A percentile compares a stretch with the other conserved stretches of the same genome.
These are phyloP conservation scores for Ctenopoma multispine DNA, from an alignment of 2,797 vertebrate genomes.

Conservation along the genomic window DNA sequence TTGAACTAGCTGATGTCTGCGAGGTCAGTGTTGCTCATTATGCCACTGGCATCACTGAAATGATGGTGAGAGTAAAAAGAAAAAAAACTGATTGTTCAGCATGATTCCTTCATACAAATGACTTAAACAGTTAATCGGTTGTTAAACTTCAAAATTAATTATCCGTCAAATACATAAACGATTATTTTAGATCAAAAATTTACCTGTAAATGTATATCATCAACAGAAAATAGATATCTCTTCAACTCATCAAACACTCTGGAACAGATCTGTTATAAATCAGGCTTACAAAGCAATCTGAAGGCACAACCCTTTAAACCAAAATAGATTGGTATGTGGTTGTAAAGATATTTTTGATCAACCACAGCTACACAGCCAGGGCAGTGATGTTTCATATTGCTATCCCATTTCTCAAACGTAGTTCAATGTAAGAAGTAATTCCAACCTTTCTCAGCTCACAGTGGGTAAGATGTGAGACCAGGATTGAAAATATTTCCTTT, in stretches of 20 bases:
- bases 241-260: neutral
- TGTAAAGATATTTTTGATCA: constrained; percentile 14
- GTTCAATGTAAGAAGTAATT: no score
- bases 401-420: neutral
- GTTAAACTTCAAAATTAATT: neutral
- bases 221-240: no score
- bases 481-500: no score
- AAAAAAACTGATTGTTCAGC: no score
- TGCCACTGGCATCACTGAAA: constrained; percentile 15
- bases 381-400: neutral
- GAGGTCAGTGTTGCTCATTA: constrained; percentile 33
- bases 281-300: neutral
- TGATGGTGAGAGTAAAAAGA: neutral
- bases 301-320: neutral
- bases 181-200: no score
- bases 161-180: neutral
- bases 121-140: neutral
- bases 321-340: constrained; percentile 17
- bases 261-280: neutral
- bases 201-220: no score
- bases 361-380: neutral
- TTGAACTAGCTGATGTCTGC: neutral
- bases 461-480: no score
- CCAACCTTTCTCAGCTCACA: no score
- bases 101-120: neutral